Conservation (phyloP, 2,888 invertebrate species). For the Pseudococcus longispinus region DNA sequence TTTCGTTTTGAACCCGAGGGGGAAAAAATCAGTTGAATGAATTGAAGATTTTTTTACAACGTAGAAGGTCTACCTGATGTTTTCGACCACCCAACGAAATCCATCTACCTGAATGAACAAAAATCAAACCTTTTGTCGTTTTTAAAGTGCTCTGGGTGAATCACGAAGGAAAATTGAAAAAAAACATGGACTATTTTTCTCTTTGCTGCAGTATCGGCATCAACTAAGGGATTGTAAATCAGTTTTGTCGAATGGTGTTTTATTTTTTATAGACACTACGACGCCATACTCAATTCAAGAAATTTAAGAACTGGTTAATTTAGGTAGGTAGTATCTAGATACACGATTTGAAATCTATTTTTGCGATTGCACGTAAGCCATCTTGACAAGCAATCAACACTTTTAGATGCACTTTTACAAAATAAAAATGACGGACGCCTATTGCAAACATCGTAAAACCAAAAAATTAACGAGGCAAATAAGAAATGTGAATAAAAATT, state of each 20-base stretch:
- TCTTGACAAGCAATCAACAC: too few relatives aligned
- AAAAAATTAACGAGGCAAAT: too few relatives aligned
- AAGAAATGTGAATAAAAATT: too few relatives aligned
- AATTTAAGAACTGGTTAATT: not conserved
- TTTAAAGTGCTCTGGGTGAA: not conserved
- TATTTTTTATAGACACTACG: not conserved
- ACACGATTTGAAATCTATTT: not conserved
- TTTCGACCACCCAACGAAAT: conserved; percentile 18
- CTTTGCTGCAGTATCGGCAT: not conserved
- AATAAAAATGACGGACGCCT: not conserved
- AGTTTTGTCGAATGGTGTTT: not conserved
- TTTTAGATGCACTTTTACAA: not conserved
- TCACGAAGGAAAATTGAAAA: not conserved
- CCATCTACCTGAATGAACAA: not conserved
- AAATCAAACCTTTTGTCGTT: not conserved
- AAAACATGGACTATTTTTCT: not conserved
- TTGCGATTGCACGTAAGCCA: not conserved
- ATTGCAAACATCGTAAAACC: too few relatives aligned
- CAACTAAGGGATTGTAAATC: not conserved
- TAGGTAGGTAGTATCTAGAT: not conserved
- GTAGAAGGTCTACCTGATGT: not conserved
- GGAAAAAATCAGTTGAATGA: not conserved
- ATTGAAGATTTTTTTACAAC: not conserved
- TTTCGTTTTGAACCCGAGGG: not conserved
- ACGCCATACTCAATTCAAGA: not conserved